Evolutionary conservation across 2,888 invertebrate species (phyloP), one percentile per base, ranked within the genome.

Genomic region (Gandaritis pyraliata): DNA sequence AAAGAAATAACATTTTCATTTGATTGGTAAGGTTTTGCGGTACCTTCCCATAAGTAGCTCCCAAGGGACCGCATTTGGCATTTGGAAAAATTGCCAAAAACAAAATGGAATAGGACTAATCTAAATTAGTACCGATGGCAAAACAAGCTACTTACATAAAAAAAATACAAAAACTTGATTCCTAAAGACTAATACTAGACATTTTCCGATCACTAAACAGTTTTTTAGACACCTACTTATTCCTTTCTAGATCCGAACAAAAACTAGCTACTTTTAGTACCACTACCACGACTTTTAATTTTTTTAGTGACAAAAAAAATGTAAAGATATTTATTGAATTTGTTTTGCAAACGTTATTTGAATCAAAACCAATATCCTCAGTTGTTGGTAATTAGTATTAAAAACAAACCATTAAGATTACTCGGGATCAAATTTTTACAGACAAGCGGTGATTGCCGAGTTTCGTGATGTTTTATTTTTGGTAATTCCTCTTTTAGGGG

Each of bases 371-470:
- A 83, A 88, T 88, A 83, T 70, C 70, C 72, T 63, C 71, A 61
- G 71, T 69, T 68, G 76, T 82, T 85, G 80, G 82, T 81, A 88
- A 90, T 88, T 88, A 88, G 83, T 81, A 88, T 88, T 83, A 88
- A 75, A 76, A 80, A 74, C 77, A 81, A 78, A 79, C 88, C 90
- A 90, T 90, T 90, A 90, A 76, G 88, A 88, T 88, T 88, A 86
- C 71, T 70, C 71, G 70, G 72, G 75, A 76, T 75, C 71, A 58
- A 64, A 61, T 59, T 62, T 60, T 45, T 53, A 18, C 11, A 36
- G 43, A 53, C 16, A n/a, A 16, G 15, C 33, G 16, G 33, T 43
- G 30, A 39, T 29, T 41, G 7, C 23, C 7, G 16, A 16, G 41
- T 6, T 36, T 39, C 7, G 13, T 39, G 13, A 13, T 5, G 41